Conservation (phyloP, 2,888 invertebrate species). For the Limenitis arthemis region DNA sequence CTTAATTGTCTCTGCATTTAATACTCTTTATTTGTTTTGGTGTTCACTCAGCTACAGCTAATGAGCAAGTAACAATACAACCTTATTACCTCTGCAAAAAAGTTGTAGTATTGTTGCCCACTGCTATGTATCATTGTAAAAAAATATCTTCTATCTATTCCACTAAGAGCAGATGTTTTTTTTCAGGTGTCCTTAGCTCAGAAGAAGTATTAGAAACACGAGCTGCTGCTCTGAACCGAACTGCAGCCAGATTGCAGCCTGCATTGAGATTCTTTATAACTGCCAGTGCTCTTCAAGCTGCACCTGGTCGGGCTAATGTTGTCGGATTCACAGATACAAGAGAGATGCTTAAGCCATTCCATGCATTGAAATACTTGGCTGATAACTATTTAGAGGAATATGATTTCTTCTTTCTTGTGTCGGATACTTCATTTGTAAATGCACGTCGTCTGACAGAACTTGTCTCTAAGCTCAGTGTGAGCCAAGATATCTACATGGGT, state of each 20-base stretch:
- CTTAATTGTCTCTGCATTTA: not conserved
- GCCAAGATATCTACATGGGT: slow-evolving; percentile 89
- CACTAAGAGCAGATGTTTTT: not conserved
- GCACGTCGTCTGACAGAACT: slow-evolving; percentile 81
- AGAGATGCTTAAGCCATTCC: slow-evolving; percentile 84
- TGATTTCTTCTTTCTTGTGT: slow-evolving; percentile 92
- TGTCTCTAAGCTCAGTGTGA: slow-evolving; percentile 85
- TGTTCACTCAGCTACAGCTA: too few species aligned
- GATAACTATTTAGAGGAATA: slow-evolving; percentile 92
- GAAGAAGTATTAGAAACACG: slow-evolving; percentile 80
- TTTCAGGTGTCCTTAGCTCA: slow-evolving; percentile 82
- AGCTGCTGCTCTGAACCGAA: slow-evolving; percentile 91
- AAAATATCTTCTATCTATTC: not conserved
- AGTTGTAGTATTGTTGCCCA: too few species aligned
- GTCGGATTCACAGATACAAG: slow-evolving; percentile 90
- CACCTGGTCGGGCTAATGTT: slow-evolving; percentile 73
- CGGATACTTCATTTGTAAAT: slow-evolving; percentile 89
- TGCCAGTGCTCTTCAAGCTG: slow-evolving; percentile 54
- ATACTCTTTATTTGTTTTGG: too few species aligned
- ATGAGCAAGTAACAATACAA: too few species aligned
- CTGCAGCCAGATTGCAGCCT: slow-evolving; percentile 86
- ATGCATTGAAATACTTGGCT: slow-evolving; percentile 89
- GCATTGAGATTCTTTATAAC: slow-evolving; percentile 87
- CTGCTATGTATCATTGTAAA: not conserved
- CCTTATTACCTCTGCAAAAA: too few species aligned